phyloP scores from a whole-genome alignment of 2,113 vertebrate species.

The Catagonus wagneri region DNA sequence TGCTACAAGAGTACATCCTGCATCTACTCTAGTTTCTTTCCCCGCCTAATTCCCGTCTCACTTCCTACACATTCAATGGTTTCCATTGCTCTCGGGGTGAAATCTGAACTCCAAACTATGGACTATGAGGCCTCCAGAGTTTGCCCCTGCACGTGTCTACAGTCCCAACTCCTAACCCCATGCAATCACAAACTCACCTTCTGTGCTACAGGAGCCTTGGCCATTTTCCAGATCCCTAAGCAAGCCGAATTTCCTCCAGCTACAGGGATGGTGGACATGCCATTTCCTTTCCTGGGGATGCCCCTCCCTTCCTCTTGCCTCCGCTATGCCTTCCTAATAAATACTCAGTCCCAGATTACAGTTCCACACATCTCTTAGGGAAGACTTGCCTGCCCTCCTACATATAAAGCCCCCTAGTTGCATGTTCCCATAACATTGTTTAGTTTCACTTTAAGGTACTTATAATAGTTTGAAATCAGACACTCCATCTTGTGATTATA shows the following conservation, averaged over 20 bases:
- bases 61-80: not conserved
- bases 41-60: not conserved
- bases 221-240: not conserved
- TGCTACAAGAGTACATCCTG: not conserved
- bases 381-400: not conserved
- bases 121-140: not conserved
- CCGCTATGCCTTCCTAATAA: not conserved
- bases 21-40: not conserved
- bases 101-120: not conserved
- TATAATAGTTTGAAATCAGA: slow-evolving; percentile 36
- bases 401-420: not conserved
- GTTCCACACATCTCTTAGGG: not conserved
- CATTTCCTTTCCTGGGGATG: not conserved
- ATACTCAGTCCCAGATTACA: not conserved
- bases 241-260: not conserved
- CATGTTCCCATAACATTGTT: not conserved
- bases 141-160: not conserved
- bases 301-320: not conserved
- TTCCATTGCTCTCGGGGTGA: not conserved
- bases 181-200: not conserved
- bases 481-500: not conserved
- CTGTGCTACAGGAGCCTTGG: not conserved
- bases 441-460: not conserved
- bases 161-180: not conserved
- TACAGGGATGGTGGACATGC: not conserved